These are phyloP conservation scores for Lamellibrachia columna DNA, from an alignment of 2,888 invertebrate genomes.

Conservation along the genomic window DNA sequence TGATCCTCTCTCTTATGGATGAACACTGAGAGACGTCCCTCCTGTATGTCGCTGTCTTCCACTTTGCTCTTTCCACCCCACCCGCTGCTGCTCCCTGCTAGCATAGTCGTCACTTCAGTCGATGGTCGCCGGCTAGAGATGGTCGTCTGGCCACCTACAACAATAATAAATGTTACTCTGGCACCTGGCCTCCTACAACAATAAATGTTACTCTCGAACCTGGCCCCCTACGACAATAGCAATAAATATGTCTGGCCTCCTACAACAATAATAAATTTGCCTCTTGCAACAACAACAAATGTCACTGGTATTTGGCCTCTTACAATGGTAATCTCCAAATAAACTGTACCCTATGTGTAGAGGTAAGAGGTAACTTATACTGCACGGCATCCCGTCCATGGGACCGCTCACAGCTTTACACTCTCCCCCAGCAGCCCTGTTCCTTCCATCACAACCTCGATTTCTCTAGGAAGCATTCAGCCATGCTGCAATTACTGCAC, in stretches of 20 bases:
- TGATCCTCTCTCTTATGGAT: constrained; percentile 65
- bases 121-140: constrained; percentile 58
- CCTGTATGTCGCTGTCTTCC: constrained; percentile 57
- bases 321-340: not conserved
- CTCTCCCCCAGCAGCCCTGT: too few relatives aligned
- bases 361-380: too few relatives aligned
- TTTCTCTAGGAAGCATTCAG: too few relatives aligned
- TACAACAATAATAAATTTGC: constrained; percentile 37
- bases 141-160: constrained; percentile 56
- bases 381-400: too few relatives aligned
- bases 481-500: too few relatives aligned
- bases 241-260: not conserved
- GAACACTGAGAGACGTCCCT: constrained; percentile 61
- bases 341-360: too few relatives aligned
- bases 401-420: too few relatives aligned
- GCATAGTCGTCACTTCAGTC: constrained; percentile 38
- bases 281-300: constrained; percentile 46
- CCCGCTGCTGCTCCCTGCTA: constrained; percentile 26
- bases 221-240: not conserved
- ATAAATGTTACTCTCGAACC: not conserved
- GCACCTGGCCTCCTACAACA: not conserved
- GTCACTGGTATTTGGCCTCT: not conserved
- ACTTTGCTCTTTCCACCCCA: constrained; percentile 48
- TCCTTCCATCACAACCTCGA: too few relatives aligned
- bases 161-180: not conserved